Percentiles rank a stretch among this genome's conserved stretches.
phyloP scores from a whole-genome alignment of 2,888 invertebrate species.

The Drosophila nigricruria region DNA sequence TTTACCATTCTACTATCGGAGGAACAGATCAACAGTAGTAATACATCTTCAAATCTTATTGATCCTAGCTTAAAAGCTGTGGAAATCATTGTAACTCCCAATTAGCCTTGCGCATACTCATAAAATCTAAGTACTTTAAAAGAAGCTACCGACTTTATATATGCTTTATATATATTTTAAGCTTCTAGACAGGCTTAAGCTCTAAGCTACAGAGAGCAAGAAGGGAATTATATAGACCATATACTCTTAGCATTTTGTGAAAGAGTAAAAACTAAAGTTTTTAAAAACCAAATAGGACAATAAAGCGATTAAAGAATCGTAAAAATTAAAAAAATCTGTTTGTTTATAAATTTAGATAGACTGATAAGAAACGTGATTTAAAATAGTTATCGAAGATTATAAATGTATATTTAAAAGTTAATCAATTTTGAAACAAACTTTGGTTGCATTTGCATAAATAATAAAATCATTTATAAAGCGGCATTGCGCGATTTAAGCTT shows the following conservation, averaged over 20 bases:
- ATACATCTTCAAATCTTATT: too few relatives aligned
- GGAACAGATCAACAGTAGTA: too few relatives aligned
- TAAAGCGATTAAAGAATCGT: background rate
- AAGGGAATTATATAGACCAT: background rate
- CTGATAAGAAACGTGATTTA: background rate
- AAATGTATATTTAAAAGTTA: background rate
- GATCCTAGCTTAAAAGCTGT: too few relatives aligned
- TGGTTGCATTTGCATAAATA: background rate
- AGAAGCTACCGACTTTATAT: too few relatives aligned
- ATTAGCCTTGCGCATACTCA: too few relatives aligned
- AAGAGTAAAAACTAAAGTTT: background rate
- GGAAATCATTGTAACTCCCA: too few relatives aligned
- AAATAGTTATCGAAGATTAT: background rate
- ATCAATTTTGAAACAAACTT: background rate
- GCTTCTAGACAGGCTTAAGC: too few relatives aligned
- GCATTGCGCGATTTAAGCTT: background rate
- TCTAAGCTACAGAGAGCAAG: background rate
- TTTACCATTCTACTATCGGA: too few relatives aligned
- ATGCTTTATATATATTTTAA: too few relatives aligned
- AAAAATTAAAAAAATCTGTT: background rate
- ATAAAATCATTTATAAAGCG: background rate
- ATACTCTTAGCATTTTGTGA: background rate
- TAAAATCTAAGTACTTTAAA: too few relatives aligned
- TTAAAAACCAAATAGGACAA: background rate
- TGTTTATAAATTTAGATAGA: background rate